These are phyloP conservation scores for Drosophila ironensis DNA, from an alignment of 1,140 invertebrate genomes.

Conservation along the genomic window DNA sequence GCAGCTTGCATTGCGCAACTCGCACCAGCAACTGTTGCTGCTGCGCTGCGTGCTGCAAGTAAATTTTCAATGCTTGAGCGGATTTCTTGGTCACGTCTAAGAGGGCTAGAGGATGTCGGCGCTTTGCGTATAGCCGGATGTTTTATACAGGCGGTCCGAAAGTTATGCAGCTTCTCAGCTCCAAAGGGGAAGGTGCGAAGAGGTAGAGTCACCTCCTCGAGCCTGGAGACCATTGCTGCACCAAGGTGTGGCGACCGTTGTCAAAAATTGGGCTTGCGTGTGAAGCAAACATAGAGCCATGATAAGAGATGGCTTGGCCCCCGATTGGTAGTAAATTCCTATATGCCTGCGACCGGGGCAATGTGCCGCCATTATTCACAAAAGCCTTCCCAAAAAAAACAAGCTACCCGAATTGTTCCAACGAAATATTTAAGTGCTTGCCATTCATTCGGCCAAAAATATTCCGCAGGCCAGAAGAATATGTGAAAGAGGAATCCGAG, in stretches of 20 bases:
- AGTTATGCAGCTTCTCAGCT: too few species aligned
- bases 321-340: neutral
- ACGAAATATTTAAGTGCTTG: slow-evolving; percentile 52
- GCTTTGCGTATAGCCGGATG: slow-evolving; percentile 53
- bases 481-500: slow-evolving; percentile 27
- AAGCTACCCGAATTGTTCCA: slow-evolving; percentile 35
- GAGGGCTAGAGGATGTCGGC: slow-evolving; percentile 56
- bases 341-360: slow-evolving; percentile 38
- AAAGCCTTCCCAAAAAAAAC: slow-evolving; percentile 19
- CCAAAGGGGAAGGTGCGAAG: neutral
- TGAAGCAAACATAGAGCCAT: slow-evolving; percentile 5
- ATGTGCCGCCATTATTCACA: slow-evolving; percentile 65
- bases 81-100: slow-evolving; percentile 54
- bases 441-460: slow-evolving; percentile 58
- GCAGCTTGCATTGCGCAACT: slow-evolving; percentile 15
- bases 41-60: slow-evolving; percentile 35
- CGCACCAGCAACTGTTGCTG: slow-evolving; percentile 22
- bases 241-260: slow-evolving; percentile 63
- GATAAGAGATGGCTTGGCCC: slow-evolving; percentile 3
- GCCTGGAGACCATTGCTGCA: slow-evolving; percentile 19
- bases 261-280: slow-evolving; percentile 56
- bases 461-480: slow-evolving; percentile 8
- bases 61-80: slow-evolving; percentile 75
- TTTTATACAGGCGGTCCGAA: slow-evolving; percentile 22
- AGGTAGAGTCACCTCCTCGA: slow-evolving; percentile 3